Percentiles rank a stretch among this genome's conserved stretches.
These are phyloP conservation scores for Rhinichthys osculus DNA, from an alignment of 2,797 vertebrate species.

Conservation along the genomic window DNA sequence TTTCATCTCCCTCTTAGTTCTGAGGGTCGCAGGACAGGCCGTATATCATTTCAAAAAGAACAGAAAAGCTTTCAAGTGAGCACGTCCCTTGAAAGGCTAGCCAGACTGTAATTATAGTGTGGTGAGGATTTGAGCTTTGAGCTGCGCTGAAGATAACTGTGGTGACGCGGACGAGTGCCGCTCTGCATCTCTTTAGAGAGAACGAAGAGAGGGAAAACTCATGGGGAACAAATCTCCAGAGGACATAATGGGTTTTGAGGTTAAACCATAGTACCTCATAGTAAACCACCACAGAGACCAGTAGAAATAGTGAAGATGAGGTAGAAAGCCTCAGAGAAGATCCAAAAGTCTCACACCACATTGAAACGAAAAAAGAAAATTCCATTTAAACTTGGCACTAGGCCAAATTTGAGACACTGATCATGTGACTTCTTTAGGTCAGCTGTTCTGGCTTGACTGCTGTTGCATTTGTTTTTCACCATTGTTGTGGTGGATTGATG, in stretches of 20 bases:
- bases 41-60: slow-evolving; percentile 73
- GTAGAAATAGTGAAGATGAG: neutral
- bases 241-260: slow-evolving; percentile 19
- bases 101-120: slow-evolving; percentile 71
- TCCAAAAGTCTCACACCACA: neutral
- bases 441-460: neutral
- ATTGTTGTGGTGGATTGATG: neutral
- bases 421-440: neutral
- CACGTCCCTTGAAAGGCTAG: slow-evolving; percentile 67
- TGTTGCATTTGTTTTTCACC: neutral
- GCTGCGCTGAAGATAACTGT: slow-evolving; percentile 62
- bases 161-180: slow-evolving; percentile 58
- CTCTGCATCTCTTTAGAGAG: slow-evolving; percentile 31
- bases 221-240: slow-evolving; percentile 43
- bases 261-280: slow-evolving; percentile 30
- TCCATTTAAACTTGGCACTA: neutral
- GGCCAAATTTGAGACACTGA: neutral
- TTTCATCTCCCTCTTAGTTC: slow-evolving; percentile 69
- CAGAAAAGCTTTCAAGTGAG: slow-evolving; percentile 69
- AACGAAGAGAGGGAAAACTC: slow-evolving; percentile 38
- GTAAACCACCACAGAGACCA: slow-evolving; percentile 8
- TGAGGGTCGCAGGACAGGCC: slow-evolving; percentile 63
- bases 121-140: slow-evolving; percentile 59
- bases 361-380: neutral
- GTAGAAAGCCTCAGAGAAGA: neutral